Evolutionary conservation across 2,797 vertebrate species (phyloP), one percentile per base, ranked within the genome.

Genomic region (Malacoraja senta): DNA sequence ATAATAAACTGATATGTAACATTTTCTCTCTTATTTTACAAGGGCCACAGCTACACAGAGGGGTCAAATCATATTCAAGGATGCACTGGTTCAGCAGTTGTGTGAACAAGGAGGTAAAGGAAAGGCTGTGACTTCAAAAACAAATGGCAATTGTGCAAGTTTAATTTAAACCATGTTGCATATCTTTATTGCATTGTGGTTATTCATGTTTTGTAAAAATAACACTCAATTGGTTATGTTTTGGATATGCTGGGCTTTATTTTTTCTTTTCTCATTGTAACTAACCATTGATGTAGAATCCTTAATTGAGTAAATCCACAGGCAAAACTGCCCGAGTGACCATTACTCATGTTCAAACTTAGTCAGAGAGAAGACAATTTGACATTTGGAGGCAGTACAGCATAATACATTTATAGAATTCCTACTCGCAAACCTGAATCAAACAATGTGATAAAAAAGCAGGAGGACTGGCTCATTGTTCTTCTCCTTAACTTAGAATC

Each of bases 21-120:
- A 29, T 92, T 58, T 58, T 92, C 38, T 92, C 72, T 76, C 71
- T 91, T 91, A 81, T 86, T 80, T 86, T 83, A 86, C 17, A 95
- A 99, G 99, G 97, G 99, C 98, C 93, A 99, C 99, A 84, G 98
- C 98, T 93, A 99, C 98, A 93, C 97, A 99, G 83, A 97, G 97
- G 94, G 99, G 98, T 95, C 98, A 99, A 97, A 98, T 99, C 95
- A 97, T 99, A 96, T 99, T 99, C 96, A 99, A 99, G 97, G 99
- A 99, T 96, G 97, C 98, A 93, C 96, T 99, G 96, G 99, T 98
- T 94, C 98, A 99, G 95, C 99, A 99, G 95, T 96, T 99, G 93
- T 99, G 99, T 96, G 99, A 99, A 96, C 98, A 98, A 94, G 99
- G 99, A 98, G 98, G 99, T 99, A 96, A 98, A 98, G 93, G 1